phyloP scores from a whole-genome alignment of 2,113 vertebrate genomes.

The Protobothrops mucrosquamatus region DNA sequence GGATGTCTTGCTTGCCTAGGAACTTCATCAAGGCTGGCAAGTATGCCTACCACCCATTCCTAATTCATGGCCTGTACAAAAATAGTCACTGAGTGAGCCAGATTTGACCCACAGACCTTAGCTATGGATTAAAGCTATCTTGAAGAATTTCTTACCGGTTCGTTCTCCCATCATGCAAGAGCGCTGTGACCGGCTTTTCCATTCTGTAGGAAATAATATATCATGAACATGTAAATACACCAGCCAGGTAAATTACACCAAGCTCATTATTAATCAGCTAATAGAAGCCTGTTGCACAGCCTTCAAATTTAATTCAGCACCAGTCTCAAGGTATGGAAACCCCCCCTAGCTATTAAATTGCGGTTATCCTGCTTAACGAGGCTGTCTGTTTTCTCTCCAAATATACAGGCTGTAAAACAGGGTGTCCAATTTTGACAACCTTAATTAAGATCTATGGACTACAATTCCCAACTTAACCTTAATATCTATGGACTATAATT shows the following conservation, averaged over 20 bases:
- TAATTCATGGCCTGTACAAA: background rate
- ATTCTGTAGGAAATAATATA: background rate
- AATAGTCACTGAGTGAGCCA: background rate
- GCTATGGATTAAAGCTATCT: background rate
- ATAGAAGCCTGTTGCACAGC: background rate
- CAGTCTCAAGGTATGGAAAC: background rate
- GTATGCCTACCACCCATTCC: background rate
- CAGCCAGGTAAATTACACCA: background rate
- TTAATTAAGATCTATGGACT: background rate
- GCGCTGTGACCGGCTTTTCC: background rate
- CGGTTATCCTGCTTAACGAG: background rate
- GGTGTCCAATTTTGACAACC: background rate
- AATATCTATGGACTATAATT: background rate
- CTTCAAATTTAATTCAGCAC: background rate
- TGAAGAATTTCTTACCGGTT: background rate
- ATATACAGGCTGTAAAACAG: background rate
- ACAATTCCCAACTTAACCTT: background rate
- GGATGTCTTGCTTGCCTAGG: background rate
- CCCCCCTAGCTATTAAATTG: background rate
- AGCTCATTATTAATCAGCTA: background rate
- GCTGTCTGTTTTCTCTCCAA: background rate
- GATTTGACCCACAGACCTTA: background rate
- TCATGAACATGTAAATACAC: background rate
- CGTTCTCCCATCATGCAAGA: background rate
- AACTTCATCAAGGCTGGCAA: background rate